These are phyloP conservation scores for Dryococelus australis DNA, from an alignment of 2,888 invertebrate genomes.

Conservation along the genomic window DNA sequence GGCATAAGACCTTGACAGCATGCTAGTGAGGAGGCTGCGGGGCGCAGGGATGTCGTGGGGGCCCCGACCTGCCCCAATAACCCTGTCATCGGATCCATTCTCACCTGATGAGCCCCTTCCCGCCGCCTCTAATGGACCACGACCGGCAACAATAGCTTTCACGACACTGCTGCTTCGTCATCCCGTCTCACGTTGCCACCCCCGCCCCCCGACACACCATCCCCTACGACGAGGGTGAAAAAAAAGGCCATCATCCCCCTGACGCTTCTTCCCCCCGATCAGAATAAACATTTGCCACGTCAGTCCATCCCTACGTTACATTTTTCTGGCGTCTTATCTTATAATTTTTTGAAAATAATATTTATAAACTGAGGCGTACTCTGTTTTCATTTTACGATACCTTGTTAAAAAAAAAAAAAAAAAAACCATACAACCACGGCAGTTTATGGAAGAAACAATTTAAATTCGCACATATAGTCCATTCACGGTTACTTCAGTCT, in stretches of 20 bases:
- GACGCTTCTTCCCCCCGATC: neutral
- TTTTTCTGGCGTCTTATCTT: no score
- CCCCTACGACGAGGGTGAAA: neutral
- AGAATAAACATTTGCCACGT: neutral
- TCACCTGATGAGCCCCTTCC: constrained; percentile 5
- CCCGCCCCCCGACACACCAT: neutral
- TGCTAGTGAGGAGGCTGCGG: neutral
- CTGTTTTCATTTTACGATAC: no score
- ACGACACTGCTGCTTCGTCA: neutral
- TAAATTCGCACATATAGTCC: no score
- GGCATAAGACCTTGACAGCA: no score
- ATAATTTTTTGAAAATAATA: no score
- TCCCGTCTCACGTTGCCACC: constrained; percentile 16
- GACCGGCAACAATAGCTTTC: constrained; percentile 3
- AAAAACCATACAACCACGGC: no score
- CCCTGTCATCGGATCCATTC: constrained; percentile 16
- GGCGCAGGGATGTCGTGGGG: neutral
- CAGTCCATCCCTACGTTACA: neutral
- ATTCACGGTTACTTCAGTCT: no score
- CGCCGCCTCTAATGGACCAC: neutral
- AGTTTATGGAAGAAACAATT: no score
- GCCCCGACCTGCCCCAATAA: constrained; percentile 4
- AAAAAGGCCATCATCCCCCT: neutral
- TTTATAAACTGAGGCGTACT: no score
- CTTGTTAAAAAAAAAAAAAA: no score